Base-by-base conservation (phyloP, 2,888 invertebrate species). In the Crocallis elinguaria region DNA sequence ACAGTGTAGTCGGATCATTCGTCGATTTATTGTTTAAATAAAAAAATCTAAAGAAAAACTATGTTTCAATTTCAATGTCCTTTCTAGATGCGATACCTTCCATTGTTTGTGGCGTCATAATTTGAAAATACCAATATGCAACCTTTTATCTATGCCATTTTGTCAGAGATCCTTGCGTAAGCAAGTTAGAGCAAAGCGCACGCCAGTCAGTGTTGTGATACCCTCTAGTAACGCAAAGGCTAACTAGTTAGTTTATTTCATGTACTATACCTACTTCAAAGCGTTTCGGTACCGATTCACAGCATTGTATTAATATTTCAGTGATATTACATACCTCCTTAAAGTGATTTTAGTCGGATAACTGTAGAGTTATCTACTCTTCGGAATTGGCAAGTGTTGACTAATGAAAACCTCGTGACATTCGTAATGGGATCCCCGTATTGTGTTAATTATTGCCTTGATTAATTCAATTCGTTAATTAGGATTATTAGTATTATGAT, bases 1-100 rank as follows among this genome's bases (percentile, higher is more conserved):
- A 69, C 41, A 74, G 75, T 39, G 69, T 90, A 54, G 39, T 90
- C 17, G 82, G 85, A 50, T 89, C 90, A 0, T 90, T 90, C 60
- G 62, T 88, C 30, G 86, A 88, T 70, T 77, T 90, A 52, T 73
- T 90, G 41, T 82, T 86, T 57, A 75, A 87, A 83, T 81, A 80
- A 84, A 78, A 59, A 13, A 19, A 44, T 27, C 14, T 11, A 25
- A 8, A n/a, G 25, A 36, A n/a, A 25, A 49, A 54, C 38, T 19
- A 25, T 39, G 41, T 52, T 60, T 43, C 48, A 36, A 27, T 52
- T 60, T 43, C 48, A 36, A 27, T 48, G 0, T n/a, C 16, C 29
- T 16, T 51, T 37, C 39, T 23, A 38, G 23, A 19, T 12, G 14
- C 39, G 49, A 46, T 62, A 63, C 66, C 65, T 69, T 66, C 62